Percentiles rank a stretch among this genome's conserved stretches.
Conservation (phyloP, 2,113 vertebrate species). For the Helogale parvula region DNA sequence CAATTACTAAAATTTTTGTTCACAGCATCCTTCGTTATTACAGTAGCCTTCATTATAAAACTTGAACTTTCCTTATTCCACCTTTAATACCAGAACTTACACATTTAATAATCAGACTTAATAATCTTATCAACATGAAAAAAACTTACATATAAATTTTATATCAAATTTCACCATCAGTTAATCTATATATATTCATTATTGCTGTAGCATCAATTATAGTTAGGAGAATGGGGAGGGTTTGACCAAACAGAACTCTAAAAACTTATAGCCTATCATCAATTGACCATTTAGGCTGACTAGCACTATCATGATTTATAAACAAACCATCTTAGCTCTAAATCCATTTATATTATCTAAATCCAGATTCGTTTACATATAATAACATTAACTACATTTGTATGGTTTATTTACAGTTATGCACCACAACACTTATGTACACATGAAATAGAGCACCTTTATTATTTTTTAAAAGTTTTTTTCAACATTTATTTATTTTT, state of each 20-base stretch:
- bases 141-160: constrained; percentile 66
- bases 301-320: rapidly evolving
- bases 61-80: neutral
- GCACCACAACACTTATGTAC: neutral
- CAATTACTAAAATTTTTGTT: neutral
- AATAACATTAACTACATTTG: rapidly evolving
- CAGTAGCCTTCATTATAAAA: neutral
- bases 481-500: too few species aligned
- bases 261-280: constrained; percentile 78
- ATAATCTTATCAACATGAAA: neutral
- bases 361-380: neutral
- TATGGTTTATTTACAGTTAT: neutral
- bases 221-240: rapidly evolving
- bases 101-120: neutral
- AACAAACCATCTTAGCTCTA: neutral
- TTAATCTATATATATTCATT: rapidly evolving
- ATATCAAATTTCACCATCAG: neutral
- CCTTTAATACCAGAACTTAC: neutral
- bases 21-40: too few species aligned
- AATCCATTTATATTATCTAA: too few species aligned
- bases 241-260: constrained; percentile 78
- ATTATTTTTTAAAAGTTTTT: too few species aligned
- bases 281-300: constrained; percentile 64
- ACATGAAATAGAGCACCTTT: too few species aligned
- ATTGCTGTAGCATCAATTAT: rapidly evolving